Evolutionary conservation across 2,888 invertebrate species (phyloP).

Genomic region (Barypeithes pellucidus): DNA sequence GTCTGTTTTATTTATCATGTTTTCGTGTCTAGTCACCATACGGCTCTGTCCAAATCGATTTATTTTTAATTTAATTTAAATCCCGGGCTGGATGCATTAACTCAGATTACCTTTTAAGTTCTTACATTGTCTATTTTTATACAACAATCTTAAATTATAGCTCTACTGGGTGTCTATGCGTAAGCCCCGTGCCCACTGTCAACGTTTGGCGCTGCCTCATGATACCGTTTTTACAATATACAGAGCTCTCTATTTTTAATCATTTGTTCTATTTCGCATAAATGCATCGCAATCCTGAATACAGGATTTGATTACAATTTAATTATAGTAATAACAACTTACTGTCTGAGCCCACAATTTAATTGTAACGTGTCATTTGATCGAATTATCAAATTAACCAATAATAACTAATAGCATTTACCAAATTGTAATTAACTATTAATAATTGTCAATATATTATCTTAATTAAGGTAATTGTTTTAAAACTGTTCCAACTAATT

Average conservation of each 20-base stretch:
- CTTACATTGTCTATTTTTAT: too few relatives aligned
- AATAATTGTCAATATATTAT: background rate
- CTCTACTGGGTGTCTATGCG: too few relatives aligned
- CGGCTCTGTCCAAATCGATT: background rate
- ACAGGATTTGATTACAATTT: constrained; percentile 1
- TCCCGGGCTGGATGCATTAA: too few relatives aligned
- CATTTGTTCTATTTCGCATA: too few relatives aligned
- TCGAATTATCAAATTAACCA: background rate
- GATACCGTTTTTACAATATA: too few relatives aligned
- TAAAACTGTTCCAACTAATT: background rate
- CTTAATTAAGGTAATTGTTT: background rate
- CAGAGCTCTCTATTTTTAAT: too few relatives aligned
- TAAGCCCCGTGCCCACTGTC: too few relatives aligned
- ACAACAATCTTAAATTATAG: too few relatives aligned
- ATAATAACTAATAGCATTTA: background rate
- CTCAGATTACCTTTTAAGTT: too few relatives aligned
- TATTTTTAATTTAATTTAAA: constrained; percentile 1
- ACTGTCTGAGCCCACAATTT: background rate
- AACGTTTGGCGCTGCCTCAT: too few relatives aligned
- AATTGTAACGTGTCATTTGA: background rate
- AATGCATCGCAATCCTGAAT: background rate
- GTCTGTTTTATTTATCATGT: background rate
- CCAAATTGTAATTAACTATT: background rate
- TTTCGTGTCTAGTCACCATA: background rate
- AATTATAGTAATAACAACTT: constrained; percentile 9